Base-by-base conservation (phyloP, 2,888 invertebrate species). In the Onchidella celtica region DNA sequence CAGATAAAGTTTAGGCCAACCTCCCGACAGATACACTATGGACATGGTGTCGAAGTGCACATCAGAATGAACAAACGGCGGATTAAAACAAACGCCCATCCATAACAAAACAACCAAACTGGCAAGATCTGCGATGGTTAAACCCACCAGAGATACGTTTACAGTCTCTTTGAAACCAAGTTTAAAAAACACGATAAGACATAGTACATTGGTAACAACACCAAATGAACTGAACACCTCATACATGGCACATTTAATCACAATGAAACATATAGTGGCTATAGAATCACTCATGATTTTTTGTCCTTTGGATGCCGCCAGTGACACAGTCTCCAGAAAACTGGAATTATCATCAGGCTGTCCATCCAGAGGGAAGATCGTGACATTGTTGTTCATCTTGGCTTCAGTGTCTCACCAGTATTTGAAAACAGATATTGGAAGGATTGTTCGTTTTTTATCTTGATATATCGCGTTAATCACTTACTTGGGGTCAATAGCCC, bases 1-100 rank as follows among this genome's bases (percentile, higher is more conserved):
- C 55, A 73, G 57, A 29, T 73, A 73, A 6, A 73, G 24, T 32
- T 57, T 73, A 14, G 29, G 27, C 72, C 72, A 73, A 3, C 72
- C 72, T 29, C 72, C 72, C 3, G 55, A 29, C 9, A 73, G 55
- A 38, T 73, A 73, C 2, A 73, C 72, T 9, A 73, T 21, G 32
- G 72, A 73, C 14, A 55, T n/a, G 11, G 72, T 73, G 32, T 73
- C 72, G 57, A 73, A 73, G 29, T 47, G 29, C 11, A 73, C 72
- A 57, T 73, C 57, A 17, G 72, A 73, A 38, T 57, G 57, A 27
- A 32, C 57, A 57, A 73, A 73, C 3, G 57, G 57, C 29, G 72
- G 72, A n/a, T 73, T 73, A 57, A 55, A 73, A 32, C 72, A 73
- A 21, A 73, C 38, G 4, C 72, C 72, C 72, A 73, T 73, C 72